phyloP scores from a whole-genome alignment of 23 tunicate genomes.

The Trididemnum clinides region DNA sequence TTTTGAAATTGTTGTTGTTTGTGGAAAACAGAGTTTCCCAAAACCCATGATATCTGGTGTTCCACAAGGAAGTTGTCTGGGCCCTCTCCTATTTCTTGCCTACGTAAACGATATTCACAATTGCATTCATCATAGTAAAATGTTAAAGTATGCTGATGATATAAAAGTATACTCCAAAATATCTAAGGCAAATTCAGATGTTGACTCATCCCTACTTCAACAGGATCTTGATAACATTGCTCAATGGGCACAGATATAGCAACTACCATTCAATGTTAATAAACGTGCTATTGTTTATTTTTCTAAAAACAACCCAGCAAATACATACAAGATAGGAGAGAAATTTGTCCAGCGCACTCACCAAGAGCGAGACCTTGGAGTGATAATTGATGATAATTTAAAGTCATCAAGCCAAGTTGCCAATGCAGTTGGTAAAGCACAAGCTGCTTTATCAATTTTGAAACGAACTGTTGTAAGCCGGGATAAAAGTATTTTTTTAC shows the following conservation, averaged over 20 bases:
- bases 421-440: not conserved
- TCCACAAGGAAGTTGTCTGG: not conserved
- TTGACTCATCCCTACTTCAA: not conserved
- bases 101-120: not conserved
- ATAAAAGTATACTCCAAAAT: not conserved
- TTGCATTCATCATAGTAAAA: not conserved
- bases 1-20: not conserved
- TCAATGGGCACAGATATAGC: not conserved
- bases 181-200: not conserved
- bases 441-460: not conserved
- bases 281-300: not conserved
- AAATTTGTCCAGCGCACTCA: no score
- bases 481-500: not conserved
- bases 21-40: not conserved
- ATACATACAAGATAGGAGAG: no score
- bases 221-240: not conserved
- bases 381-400: not conserved
- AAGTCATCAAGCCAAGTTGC: not conserved
- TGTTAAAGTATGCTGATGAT: slow-evolving; percentile 1
- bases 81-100: not conserved
- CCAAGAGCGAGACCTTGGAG: not conserved
- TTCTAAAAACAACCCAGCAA: no score
- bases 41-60: not conserved
- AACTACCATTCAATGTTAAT: not conserved
- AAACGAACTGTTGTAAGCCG: not conserved